Base-by-base conservation (phyloP, 2,888 invertebrate species). In the Panopea generosa region DNA sequence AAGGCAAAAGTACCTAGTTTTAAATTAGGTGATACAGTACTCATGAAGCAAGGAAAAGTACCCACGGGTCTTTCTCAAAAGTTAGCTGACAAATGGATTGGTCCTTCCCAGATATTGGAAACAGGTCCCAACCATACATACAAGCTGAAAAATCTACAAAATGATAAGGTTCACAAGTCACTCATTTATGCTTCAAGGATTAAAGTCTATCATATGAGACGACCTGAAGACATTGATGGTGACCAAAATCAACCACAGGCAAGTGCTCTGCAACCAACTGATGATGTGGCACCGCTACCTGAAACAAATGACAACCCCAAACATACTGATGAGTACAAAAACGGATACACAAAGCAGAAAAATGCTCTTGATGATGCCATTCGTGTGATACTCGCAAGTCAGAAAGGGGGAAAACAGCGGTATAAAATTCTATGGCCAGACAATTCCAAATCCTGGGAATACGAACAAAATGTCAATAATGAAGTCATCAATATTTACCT, bases 121-220 rank as follows among this genome's bases (percentile, higher is more conserved):
- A 7, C 45, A 20, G 77, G 70, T 7, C 69, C 77, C 18, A 47
- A 66, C 26, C 55, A 14, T 33, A 80, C 80, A 9, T 72, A 80
- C 55, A 65, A 66, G 43, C 60, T 80, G 0, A 43, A 55, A 11
- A 33, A 65, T 20, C 18, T 40, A 18, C 1, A 9, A 43, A 24
- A 50, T 4, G 27, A 63, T 20, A 69, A 77, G 33, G 18, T 56
- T 2, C 24, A 16, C 1, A 49, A 40, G 26, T 27, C 67, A 24
- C 20, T 59, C 2, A 50, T 65, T 2, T 57, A 70, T 71, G 75
- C 78, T 47, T 29, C 20, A 2, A 61, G 60, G 26, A 38, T 78
- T 20, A 78, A 78, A 43, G 59, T 38, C 6, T 75, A 50, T 53
- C 29, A 67, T 24, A 43, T 75, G 14, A 29, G 52, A 57, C 20